A percentile compares a stretch with the other conserved stretches of the same genome.
Conservation (phyloP, 2,797 vertebrate species). For the Amblyraja radiata region DNA sequence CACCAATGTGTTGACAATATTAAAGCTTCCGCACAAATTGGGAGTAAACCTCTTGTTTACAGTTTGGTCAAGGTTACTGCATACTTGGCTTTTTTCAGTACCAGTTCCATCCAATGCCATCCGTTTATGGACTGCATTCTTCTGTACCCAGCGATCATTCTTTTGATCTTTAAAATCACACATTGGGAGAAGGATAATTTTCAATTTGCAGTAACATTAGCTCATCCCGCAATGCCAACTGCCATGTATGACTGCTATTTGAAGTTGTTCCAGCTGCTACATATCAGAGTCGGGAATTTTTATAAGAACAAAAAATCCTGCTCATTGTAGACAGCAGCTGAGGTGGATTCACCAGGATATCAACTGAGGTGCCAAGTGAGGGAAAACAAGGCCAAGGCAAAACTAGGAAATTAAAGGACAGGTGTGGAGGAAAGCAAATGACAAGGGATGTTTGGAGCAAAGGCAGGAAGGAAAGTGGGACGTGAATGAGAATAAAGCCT, state of each 20-base stretch:
- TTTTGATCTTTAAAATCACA: neutral
- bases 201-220: neutral
- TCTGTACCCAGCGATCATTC: neutral
- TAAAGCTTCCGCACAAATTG: neutral
- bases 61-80: constrained; percentile 1
- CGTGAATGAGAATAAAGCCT: neutral
- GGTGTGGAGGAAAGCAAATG: neutral
- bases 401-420: neutral
- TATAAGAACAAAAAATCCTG: neutral
- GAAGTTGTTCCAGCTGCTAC: neutral
- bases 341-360: neutral
- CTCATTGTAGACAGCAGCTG: neutral
- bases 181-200: neutral
- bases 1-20: neutral
- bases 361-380: neutral
- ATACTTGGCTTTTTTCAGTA: neutral
- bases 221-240: neutral
- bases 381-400: neutral
- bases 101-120: neutral
- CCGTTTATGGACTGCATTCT: neutral
- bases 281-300: neutral
- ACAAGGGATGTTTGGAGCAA: neutral
- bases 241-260: neutral
- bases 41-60: neutral
- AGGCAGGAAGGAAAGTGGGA: neutral